Conservation (phyloP, 2,113 vertebrate species). For the Rutilus rutilus region DNA sequence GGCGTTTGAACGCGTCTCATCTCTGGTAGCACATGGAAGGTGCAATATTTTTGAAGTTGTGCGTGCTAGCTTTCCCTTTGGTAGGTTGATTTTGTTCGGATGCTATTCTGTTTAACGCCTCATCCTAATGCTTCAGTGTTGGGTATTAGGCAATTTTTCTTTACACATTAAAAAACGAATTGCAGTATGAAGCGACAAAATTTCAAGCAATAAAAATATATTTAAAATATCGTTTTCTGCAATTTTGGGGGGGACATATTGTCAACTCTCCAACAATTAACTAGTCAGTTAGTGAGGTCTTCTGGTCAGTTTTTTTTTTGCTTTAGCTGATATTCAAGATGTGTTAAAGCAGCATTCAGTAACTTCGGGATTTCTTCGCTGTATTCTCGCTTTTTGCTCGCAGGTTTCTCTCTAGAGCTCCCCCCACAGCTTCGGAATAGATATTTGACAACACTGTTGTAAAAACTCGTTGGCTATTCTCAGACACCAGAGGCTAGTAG, state of each 20-base stretch:
- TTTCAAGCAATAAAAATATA: not conserved
- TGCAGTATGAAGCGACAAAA: not conserved
- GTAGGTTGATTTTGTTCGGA: slow-evolving; percentile 14
- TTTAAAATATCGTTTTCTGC: too few species aligned
- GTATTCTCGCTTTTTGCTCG: too few species aligned
- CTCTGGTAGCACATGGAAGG: slow-evolving; percentile 62
- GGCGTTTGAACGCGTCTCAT: slow-evolving; percentile 49
- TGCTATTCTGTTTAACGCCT: not conserved
- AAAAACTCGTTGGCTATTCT: too few species aligned
- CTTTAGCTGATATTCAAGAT: too few species aligned
- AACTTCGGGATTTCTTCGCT: too few species aligned
- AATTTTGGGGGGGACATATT: too few species aligned
- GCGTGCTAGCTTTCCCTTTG: not conserved
- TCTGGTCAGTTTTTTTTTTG: too few species aligned
- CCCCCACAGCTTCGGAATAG: too few species aligned
- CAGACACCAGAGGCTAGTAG: too few species aligned
- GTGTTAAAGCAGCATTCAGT: too few species aligned
- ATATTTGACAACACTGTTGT: too few species aligned
- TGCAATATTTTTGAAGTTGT: slow-evolving; percentile 1
- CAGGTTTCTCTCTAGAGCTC: too few species aligned
- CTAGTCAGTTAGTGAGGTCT: not conserved
- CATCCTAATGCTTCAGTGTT: not conserved
- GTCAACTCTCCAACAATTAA: not conserved
- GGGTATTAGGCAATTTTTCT: not conserved
- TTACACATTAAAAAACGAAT: not conserved